Percentiles rank a stretch among this genome's conserved stretches.
These are phyloP conservation scores for Hiodon alosoides DNA, from an alignment of 2,113 vertebrate genomes.

Conservation along the genomic window DNA sequence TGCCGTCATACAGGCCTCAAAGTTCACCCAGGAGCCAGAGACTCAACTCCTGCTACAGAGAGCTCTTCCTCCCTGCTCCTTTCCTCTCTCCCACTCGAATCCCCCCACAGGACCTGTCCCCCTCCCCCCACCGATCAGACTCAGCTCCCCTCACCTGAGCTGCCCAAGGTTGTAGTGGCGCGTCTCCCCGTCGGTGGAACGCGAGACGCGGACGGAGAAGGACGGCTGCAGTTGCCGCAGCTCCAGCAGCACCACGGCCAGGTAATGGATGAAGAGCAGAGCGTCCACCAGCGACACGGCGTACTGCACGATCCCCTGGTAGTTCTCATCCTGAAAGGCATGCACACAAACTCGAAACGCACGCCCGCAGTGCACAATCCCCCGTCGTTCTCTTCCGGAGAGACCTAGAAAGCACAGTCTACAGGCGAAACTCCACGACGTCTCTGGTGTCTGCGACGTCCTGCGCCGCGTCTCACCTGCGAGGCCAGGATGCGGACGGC, in stretches of 20 bases:
- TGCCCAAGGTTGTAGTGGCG: constrained; percentile 68
- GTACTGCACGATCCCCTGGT: constrained; percentile 91
- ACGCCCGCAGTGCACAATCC: neutral
- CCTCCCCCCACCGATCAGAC: neutral
- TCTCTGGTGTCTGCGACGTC: no score
- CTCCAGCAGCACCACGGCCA: constrained; percentile 89
- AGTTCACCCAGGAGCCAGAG: no score
- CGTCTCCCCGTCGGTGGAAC: constrained; percentile 85
- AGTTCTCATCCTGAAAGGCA: constrained; percentile 74
- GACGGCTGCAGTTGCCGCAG: constrained; percentile 81
- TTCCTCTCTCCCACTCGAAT: no score
- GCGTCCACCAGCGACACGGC: constrained; percentile 89
- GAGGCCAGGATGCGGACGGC: constrained; percentile 86
- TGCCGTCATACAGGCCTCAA: no score
- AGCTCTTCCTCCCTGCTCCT: neutral
- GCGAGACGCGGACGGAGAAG: constrained; percentile 80
- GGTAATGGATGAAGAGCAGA: constrained; percentile 89
- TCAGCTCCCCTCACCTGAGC: neutral
- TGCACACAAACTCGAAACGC: neutral
- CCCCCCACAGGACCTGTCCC: neutral
- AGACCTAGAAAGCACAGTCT: no score
- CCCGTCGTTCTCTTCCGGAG: no score
- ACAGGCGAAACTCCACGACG: no score
- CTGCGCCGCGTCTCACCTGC: constrained; percentile 37
- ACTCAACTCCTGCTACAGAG: neutral